These are phyloP conservation scores for Sciurus carolinensis DNA, from an alignment of 2,797 vertebrate species.

Conservation along the genomic window DNA sequence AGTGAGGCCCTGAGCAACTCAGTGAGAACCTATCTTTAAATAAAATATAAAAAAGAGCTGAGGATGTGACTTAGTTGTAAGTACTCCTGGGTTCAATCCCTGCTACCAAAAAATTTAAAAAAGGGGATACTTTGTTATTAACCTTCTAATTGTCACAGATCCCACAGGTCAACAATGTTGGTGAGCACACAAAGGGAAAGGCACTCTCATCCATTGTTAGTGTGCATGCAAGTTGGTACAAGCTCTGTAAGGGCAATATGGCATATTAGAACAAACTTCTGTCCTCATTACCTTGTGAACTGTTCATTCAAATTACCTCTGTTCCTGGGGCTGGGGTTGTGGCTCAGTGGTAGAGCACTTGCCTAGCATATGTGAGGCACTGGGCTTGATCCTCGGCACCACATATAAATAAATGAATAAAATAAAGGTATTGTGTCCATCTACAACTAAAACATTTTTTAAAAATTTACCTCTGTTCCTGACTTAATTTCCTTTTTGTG, in stretches of 20 bases:
- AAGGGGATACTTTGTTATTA: neutral
- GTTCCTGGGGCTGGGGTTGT: neutral
- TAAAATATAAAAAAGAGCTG: too few relatives aligned
- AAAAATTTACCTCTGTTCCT: neutral
- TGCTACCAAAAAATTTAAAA: too few relatives aligned
- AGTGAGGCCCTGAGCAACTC: too few relatives aligned
- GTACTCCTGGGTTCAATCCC: too few relatives aligned
- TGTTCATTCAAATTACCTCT: constrained; percentile 19
- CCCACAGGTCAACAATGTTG: neutral
- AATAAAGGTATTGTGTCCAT: too few relatives aligned
- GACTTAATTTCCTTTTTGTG: constrained; percentile 12
- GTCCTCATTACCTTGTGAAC: neutral
- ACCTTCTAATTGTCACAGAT: constrained; percentile 38
- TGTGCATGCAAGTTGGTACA: neutral
- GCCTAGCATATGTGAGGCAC: too few relatives aligned
- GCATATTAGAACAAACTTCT: neutral
- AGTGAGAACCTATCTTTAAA: too few relatives aligned
- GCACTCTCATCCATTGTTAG: neutral
- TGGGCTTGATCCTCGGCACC: too few relatives aligned
- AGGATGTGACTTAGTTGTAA: too few relatives aligned
- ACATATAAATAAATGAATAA: too few relatives aligned
- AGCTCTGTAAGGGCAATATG: neutral
- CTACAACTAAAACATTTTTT: too few relatives aligned
- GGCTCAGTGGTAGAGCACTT: too few relatives aligned
- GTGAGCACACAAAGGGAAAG: neutral